Percentiles rank a stretch among this genome's conserved stretches.
Conservation (phyloP, 92 coral and sea anemone genomes). For the Epizoanthus ramosus region DNA sequence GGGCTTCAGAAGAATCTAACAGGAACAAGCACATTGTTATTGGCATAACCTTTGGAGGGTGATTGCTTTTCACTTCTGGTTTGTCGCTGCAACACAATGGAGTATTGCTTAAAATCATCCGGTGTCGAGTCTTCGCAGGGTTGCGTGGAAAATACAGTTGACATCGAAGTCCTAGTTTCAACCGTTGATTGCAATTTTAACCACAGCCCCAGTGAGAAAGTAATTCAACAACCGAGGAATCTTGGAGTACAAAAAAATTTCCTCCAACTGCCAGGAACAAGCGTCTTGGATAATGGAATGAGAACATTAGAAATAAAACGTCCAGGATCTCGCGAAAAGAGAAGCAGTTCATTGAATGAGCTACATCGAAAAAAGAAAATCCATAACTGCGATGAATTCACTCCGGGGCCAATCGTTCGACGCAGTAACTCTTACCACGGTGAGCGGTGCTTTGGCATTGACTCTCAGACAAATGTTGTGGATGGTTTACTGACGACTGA, state of each 20-base stretch:
- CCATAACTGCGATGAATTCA: not conserved
- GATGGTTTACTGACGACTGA: conserved; percentile 24
- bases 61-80: not conserved
- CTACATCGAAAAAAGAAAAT: not conserved
- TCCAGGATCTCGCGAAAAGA: not conserved
- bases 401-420: not conserved
- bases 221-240: not conserved
- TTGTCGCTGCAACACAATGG: not conserved
- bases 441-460: not conserved
- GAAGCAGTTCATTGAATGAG: conserved; percentile 4
- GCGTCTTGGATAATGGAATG: not conserved
- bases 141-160: not conserved
- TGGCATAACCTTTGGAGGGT: not conserved
- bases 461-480: conserved; percentile 13
- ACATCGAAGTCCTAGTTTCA: not conserved
- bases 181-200: conserved; percentile 6
- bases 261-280: conserved; percentile 10
- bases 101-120: not conserved
- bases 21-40: not conserved
- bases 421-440: conserved; percentile 8
- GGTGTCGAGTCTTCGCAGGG: not conserved
- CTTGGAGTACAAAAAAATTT: not conserved
- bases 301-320: not conserved
- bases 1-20: not conserved
- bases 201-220: not conserved